A percentile compares a stretch with the other conserved stretches of the same genome.
These are phyloP conservation scores for Atractosteus spatula DNA, from an alignment of 2,113 vertebrate species.

Conservation along the genomic window DNA sequence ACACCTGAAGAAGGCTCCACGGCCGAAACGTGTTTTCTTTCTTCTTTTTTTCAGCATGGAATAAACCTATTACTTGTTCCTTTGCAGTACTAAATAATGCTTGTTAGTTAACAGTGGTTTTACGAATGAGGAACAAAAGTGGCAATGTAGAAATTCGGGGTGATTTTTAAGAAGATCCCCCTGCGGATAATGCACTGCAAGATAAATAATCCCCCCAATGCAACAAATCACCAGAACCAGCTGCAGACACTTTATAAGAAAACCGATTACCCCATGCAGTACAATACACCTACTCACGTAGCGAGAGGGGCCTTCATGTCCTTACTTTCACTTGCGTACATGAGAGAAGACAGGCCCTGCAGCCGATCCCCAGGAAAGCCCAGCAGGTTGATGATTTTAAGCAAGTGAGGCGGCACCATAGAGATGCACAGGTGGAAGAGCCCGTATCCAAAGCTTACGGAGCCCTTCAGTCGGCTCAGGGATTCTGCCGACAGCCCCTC, in stretches of 20 bases:
- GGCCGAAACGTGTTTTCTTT: too few relatives aligned
- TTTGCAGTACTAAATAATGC: too few relatives aligned
- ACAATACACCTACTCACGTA: conserved; percentile 93
- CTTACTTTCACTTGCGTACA: conserved; percentile 97
- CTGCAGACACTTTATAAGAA: not conserved
- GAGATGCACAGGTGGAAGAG: conserved; percentile 99
- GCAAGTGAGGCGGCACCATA: conserved; percentile 98
- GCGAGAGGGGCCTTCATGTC: conserved; percentile 99
- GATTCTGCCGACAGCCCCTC: conserved; percentile 84
- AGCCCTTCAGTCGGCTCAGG: conserved; percentile 94
- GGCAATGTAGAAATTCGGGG: too few relatives aligned
- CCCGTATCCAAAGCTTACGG: conserved; percentile 96
- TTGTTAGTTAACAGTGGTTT: too few relatives aligned
- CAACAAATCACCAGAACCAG: too few relatives aligned
- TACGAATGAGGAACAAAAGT: too few relatives aligned
- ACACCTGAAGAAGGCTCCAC: too few relatives aligned
- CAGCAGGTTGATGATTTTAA: conserved; percentile 98
- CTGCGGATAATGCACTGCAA: too few relatives aligned
- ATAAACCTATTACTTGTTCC: too few relatives aligned
- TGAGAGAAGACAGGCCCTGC: conserved; percentile 92
- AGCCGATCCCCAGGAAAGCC: conserved; percentile 96
- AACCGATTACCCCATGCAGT: conserved; percentile 52
- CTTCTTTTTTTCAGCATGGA: too few relatives aligned
- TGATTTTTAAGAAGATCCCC: too few relatives aligned
- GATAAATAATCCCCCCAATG: too few relatives aligned